Evolutionary conservation across 2,113 vertebrate genomes (phyloP).

Genomic region (Oplegnathus fasciatus): DNA sequence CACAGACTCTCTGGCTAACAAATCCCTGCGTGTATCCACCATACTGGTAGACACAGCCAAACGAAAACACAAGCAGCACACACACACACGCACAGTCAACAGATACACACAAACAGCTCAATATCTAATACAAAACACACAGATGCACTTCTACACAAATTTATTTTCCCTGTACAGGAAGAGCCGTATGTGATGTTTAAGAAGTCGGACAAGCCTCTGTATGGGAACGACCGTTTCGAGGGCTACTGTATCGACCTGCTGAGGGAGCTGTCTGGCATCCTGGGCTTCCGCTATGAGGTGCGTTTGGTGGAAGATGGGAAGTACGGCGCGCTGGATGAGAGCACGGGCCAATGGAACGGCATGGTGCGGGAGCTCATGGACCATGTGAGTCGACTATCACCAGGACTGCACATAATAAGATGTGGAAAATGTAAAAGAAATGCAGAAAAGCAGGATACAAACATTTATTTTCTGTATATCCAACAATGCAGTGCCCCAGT

Average conservation of each 20-base stretch:
- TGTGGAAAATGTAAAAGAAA: neutral
- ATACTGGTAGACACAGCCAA: conserved; percentile 90
- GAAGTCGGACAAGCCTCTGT: conserved; percentile 97
- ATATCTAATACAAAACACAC: conserved; percentile 11
- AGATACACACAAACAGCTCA: conserved; percentile 19
- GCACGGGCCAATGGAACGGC: conserved; percentile 95
- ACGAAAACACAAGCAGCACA: conserved; percentile 31
- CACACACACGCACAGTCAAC: conserved; percentile 13
- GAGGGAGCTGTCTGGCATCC: conserved; percentile 92
- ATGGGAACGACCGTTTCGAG: conserved; percentile 97
- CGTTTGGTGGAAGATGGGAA: conserved; percentile 95
- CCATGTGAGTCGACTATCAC: conserved; percentile 89
- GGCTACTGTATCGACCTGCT: conserved; percentile 98
- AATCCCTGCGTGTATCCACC: conserved; percentile 94
- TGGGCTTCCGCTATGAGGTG: conserved; percentile 97
- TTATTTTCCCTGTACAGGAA: conserved; percentile 84
- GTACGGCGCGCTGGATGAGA: conserved; percentile 94
- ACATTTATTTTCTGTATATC: neutral
- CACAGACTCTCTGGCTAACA: conserved; percentile 96
- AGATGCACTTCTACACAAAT: neutral
- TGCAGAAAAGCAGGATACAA: neutral
- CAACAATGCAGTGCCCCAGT: neutral
- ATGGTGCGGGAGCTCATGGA: conserved; percentile 98
- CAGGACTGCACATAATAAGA: neutral
- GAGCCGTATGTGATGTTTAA: conserved; percentile 99